phyloP scores from a whole-genome alignment of 2,888 invertebrate species.

The Chironomus riparius region DNA sequence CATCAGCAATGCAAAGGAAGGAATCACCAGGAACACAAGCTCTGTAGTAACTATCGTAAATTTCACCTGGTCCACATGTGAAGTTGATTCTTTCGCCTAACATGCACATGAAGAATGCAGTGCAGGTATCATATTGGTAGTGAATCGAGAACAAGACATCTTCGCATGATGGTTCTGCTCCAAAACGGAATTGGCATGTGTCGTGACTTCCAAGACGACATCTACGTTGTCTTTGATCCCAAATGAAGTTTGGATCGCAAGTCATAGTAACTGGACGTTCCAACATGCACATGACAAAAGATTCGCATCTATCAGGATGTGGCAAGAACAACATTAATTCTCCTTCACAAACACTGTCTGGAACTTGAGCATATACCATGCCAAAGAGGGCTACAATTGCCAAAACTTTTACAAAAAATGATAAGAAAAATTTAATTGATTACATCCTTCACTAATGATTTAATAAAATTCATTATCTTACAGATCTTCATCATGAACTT shows the following conservation, averaged over 20 bases:
- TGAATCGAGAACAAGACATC: background rate
- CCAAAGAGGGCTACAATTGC: too few relatives aligned
- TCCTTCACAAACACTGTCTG: background rate
- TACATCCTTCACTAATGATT: too few relatives aligned
- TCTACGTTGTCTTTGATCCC: background rate
- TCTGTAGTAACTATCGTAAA: background rate
- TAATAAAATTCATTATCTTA: too few relatives aligned
- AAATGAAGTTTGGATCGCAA: constrained; percentile 1
- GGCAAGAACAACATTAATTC: background rate
- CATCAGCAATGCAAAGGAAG: background rate
- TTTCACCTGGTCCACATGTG: background rate
- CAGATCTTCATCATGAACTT: too few relatives aligned
- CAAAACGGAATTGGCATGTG: constrained; percentile 11
- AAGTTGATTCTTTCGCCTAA: background rate
- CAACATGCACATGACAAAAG: constrained; percentile 6
- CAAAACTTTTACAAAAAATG: too few relatives aligned
- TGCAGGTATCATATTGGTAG: background rate
- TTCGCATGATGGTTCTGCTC: background rate
- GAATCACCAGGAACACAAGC: background rate
- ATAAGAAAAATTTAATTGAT: too few relatives aligned
- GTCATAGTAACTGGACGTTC: background rate
- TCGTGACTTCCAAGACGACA: background rate
- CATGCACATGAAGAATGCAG: background rate
- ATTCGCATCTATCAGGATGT: background rate
- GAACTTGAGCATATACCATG: background rate